Evolutionary conservation across 2,113 vertebrate species (phyloP).

Genomic region (Sciurus niger): DNA sequence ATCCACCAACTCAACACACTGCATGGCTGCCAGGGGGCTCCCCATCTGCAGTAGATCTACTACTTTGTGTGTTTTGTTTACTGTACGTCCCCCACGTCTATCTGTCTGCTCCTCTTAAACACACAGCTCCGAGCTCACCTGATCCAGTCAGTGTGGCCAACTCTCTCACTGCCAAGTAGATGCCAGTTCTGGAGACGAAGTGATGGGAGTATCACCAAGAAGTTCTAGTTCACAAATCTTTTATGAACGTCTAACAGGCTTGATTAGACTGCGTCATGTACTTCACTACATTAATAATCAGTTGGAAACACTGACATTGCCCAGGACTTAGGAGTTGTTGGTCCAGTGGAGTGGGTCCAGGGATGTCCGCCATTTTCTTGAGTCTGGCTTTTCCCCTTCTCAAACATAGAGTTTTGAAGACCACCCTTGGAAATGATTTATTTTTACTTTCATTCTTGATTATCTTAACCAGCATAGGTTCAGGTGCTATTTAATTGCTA

Average conservation of each 20-base stretch:
- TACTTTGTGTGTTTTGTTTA: neutral
- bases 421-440: neutral
- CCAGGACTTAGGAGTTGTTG: rapidly evolving
- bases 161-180: neutral
- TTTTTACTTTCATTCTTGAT: neutral
- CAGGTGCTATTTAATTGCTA: neutral
- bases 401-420: neutral
- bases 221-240: neutral
- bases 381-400: neutral
- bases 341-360: no score
- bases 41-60: neutral
- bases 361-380: rapidly evolving
- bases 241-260: neutral
- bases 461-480: neutral
- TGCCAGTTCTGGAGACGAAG: neutral
- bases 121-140: neutral
- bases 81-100: neutral
- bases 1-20: neutral
- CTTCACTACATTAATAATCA: neutral
- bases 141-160: neutral
- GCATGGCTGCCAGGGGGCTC: neutral
- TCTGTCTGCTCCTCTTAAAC: neutral
- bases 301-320: neutral
- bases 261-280: neutral
- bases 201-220: neutral